These are phyloP conservation scores for Tenualosa ilisha DNA, from an alignment of 2,797 vertebrate species.

Conservation along the genomic window DNA sequence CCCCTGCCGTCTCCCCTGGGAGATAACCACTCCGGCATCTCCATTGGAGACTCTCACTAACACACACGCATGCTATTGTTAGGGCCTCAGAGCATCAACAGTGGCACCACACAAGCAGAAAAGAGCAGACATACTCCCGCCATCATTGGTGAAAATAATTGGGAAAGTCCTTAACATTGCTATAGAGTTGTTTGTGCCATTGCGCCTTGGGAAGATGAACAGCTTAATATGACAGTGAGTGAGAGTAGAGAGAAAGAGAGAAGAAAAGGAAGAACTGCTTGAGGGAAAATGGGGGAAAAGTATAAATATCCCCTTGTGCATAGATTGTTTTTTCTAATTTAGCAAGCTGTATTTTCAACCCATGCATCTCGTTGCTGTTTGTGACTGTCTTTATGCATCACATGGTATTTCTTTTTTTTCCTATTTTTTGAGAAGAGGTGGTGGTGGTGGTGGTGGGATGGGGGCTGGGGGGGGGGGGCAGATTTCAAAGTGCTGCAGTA, in stretches of 20 bases:
- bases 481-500: background rate
- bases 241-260: background rate
- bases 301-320: background rate
- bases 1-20: background rate
- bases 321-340: background rate
- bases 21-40: conserved; percentile 6
- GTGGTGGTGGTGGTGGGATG: background rate
- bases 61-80: conserved; percentile 7
- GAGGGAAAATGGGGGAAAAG: background rate
- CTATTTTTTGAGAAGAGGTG: background rate
- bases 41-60: background rate
- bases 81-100: conserved; percentile 6
- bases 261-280: background rate
- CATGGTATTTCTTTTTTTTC: background rate
- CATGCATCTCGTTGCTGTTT: too few relatives aligned
- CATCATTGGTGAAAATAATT: background rate
- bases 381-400: background rate
- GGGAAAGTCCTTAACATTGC: background rate
- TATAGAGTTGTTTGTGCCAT: background rate
- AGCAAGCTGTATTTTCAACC: background rate
- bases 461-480: background rate
- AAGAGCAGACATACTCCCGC: background rate
- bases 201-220: background rate
- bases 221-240: background rate
- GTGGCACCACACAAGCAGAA: background rate